These are phyloP conservation scores for Rhopilema esculentum DNA, from an alignment of 30 jellyfish, hydroid and myxozoan genomes.

Conservation along the genomic window DNA sequence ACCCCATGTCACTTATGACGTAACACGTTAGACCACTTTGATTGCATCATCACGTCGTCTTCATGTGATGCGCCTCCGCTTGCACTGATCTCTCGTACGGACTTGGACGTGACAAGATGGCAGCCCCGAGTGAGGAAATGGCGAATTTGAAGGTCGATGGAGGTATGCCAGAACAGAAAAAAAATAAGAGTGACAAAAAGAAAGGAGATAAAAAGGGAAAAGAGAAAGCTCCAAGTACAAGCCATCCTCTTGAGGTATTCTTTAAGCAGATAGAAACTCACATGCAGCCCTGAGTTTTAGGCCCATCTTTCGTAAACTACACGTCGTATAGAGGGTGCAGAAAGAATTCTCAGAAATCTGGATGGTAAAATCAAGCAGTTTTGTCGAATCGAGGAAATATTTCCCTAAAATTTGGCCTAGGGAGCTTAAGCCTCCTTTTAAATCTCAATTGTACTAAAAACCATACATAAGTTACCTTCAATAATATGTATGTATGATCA, in stretches of 20 bases:
- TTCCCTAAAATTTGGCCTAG: too few relatives aligned
- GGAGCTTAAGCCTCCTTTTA: too few relatives aligned
- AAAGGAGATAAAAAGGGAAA: conserved; percentile 53
- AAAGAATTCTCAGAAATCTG: too few relatives aligned
- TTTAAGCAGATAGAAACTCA: background rate
- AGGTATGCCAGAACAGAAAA: conserved; percentile 31
- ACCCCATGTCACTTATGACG: background rate
- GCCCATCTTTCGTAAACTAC: too few relatives aligned
- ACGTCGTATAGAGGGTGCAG: too few relatives aligned
- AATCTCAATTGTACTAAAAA: too few relatives aligned
- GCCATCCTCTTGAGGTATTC: conserved; percentile 66
- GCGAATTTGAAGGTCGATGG: conserved; percentile 49
- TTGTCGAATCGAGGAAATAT: too few relatives aligned
- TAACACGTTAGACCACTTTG: background rate
- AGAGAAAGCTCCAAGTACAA: conserved; percentile 36
- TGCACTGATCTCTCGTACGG: background rate
- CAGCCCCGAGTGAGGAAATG: conserved; percentile 74
- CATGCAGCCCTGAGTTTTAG: too few relatives aligned
- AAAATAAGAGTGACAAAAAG: conserved; percentile 28
- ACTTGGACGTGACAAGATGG: conserved; percentile 65
- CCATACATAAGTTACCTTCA: too few relatives aligned
- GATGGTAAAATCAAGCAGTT: too few relatives aligned
- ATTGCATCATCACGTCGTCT: background rate
- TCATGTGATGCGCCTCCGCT: background rate
- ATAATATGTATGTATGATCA: too few relatives aligned